Evolutionary conservation across 2,888 invertebrate genomes (phyloP).

Genomic region (Scaptomyza parva): DNA sequence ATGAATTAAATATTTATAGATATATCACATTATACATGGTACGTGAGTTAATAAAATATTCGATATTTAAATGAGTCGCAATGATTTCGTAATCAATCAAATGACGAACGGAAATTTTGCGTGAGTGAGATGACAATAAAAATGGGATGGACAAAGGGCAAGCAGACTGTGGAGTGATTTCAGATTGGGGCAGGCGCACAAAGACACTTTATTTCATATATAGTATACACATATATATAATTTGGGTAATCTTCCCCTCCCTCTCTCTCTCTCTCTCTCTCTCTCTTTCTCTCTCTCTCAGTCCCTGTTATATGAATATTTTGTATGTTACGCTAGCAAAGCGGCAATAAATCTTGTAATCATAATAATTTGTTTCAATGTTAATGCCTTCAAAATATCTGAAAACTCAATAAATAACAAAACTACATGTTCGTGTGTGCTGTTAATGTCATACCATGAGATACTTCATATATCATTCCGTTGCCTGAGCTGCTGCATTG

Average conservation of each 20-base stretch:
- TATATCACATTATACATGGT: constrained; percentile 24
- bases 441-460: constrained; percentile 84
- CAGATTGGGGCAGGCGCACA: constrained; percentile 24
- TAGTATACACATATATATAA: constrained; percentile 40
- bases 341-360: constrained; percentile 83
- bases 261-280: constrained; percentile 1
- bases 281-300: constrained; percentile 7
- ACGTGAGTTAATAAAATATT: constrained; percentile 34
- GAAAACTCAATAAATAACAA: constrained; percentile 84
- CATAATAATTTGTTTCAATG: constrained; percentile 84
- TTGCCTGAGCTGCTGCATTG: constrained; percentile 46
- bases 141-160: not conserved
- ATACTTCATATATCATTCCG: constrained; percentile 84
- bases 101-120: constrained; percentile 41
- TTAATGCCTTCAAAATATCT: constrained; percentile 84
- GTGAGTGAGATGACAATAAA: constrained; percentile 51
- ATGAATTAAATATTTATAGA: constrained; percentile 7
- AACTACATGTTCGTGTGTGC: constrained; percentile 84
- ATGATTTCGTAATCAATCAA: constrained; percentile 66
- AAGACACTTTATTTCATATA: constrained; percentile 64
- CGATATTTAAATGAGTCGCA: constrained; percentile 30
- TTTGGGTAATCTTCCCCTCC: constrained; percentile 27
- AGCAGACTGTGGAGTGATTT: constrained; percentile 9
- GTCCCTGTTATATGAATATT: constrained; percentile 61
- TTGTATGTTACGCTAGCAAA: constrained; percentile 69